Evolutionary conservation across 2,113 vertebrate genomes (phyloP).

Genomic region (Corapipo altera): DNA sequence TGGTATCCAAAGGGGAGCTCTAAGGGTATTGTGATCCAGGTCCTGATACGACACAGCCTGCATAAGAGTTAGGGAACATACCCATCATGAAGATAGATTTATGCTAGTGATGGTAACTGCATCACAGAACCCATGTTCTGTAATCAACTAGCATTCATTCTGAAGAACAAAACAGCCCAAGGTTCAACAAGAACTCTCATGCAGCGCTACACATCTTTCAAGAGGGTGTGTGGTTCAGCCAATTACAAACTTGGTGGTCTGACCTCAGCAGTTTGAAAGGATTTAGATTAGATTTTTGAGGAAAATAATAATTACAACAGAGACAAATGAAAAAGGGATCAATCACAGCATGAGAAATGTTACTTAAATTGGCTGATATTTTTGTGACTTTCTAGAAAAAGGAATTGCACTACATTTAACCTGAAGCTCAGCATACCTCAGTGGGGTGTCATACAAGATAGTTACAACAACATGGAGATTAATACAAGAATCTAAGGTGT

Average conservation of each 20-base stretch:
- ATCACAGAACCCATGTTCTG: not conserved
- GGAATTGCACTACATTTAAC: not conserved
- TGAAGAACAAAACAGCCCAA: not conserved
- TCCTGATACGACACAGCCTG: not conserved
- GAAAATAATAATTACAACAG: not conserved
- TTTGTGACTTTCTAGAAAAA: not conserved
- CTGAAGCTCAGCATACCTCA: not conserved
- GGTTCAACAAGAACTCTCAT: not conserved
- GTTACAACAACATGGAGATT: not conserved
- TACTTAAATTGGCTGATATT: not conserved
- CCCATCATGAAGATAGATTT: not conserved
- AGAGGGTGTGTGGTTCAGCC: not conserved
- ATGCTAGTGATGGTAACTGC: not conserved
- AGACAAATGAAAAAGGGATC: not conserved
- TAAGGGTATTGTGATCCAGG: not conserved
- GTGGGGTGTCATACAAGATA: not conserved
- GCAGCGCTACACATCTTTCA: not conserved
- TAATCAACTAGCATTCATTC: not conserved
- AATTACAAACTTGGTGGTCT: not conserved
- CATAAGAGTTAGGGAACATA: constrained; percentile 1
- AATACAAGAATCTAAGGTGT: not conserved
- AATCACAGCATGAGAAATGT: not conserved
- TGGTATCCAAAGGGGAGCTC: not conserved
- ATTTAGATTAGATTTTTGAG: not conserved
- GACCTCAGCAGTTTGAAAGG: not conserved